These are phyloP conservation scores for Bhutanitis thaidina DNA, from an alignment of 2,888 invertebrate species.

Conservation along the genomic window DNA sequence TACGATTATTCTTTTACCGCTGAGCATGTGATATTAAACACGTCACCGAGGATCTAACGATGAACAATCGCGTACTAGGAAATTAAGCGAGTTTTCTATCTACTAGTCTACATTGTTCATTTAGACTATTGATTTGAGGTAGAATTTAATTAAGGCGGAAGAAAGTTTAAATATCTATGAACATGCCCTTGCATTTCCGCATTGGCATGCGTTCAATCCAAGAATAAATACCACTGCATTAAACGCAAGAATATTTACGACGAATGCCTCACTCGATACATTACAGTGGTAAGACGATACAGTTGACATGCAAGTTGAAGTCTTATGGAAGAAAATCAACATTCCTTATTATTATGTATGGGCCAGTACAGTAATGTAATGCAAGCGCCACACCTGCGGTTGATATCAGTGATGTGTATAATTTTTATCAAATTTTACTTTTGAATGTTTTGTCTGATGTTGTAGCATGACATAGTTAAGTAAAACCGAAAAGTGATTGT, in stretches of 20 bases:
- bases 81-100: too few species aligned
- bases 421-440: constrained; percentile 18
- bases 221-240: constrained; percentile 10
- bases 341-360: constrained; percentile 41
- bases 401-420: constrained; percentile 31
- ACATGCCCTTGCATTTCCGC: not conserved
- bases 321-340: constrained; percentile 43
- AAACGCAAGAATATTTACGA: constrained; percentile 26
- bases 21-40: too few species aligned
- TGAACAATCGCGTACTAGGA: too few species aligned
- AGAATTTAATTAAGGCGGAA: too few species aligned
- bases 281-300: constrained; percentile 39
- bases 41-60: too few species aligned
- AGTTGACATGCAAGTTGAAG: constrained; percentile 42
- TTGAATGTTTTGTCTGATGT: too few species aligned
- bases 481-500: too few species aligned
- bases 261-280: constrained; percentile 27
- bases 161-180: too few species aligned
- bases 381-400: constrained; percentile 57
- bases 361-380: constrained; percentile 34
- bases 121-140: too few species aligned
- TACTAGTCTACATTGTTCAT: too few species aligned
- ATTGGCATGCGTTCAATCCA: constrained; percentile 2
- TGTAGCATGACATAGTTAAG: too few species aligned
- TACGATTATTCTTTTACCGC: too few species aligned